Conservation (phyloP, 2,113 vertebrate genomes). For the Acrocephalus kingi region DNA sequence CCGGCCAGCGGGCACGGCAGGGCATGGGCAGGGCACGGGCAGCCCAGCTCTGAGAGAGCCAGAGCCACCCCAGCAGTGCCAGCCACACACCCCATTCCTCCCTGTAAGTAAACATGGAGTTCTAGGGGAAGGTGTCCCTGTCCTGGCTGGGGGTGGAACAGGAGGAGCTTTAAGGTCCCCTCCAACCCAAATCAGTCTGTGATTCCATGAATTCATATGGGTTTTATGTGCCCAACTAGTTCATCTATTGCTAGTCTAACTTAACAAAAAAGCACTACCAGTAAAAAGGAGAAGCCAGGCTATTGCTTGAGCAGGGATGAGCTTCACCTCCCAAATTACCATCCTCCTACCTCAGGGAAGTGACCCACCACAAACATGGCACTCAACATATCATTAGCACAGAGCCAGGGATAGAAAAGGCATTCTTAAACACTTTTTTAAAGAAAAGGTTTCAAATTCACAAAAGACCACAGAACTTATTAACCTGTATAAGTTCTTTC, state of each 20-base stretch:
- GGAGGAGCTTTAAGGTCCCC: background rate
- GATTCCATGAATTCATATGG: background rate
- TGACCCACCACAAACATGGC: rapidly evolving
- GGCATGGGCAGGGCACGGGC: background rate
- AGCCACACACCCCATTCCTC: background rate
- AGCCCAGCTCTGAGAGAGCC: background rate
- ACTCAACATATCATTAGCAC: background rate
- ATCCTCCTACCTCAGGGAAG: background rate
- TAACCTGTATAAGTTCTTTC: background rate
- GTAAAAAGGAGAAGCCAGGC: background rate
- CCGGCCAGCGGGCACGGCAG: conserved; percentile 25
- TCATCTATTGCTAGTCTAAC: background rate
- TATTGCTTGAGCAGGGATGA: background rate
- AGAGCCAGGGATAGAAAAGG: background rate
- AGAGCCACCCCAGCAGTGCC: background rate
- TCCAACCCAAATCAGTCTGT: background rate
- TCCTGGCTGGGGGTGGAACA: background rate
- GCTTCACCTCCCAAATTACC: background rate
- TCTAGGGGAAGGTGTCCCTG: background rate
- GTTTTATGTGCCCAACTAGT: background rate
- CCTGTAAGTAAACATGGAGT: rapidly evolving
- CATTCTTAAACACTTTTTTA: background rate
- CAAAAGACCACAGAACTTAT: background rate
- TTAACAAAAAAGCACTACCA: background rate
- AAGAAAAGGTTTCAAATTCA: background rate